Percentiles rank a stretch among this genome's conserved stretches.
phyloP scores from a whole-genome alignment of 2,797 vertebrate genomes.

The Rhinichthys osculus region DNA sequence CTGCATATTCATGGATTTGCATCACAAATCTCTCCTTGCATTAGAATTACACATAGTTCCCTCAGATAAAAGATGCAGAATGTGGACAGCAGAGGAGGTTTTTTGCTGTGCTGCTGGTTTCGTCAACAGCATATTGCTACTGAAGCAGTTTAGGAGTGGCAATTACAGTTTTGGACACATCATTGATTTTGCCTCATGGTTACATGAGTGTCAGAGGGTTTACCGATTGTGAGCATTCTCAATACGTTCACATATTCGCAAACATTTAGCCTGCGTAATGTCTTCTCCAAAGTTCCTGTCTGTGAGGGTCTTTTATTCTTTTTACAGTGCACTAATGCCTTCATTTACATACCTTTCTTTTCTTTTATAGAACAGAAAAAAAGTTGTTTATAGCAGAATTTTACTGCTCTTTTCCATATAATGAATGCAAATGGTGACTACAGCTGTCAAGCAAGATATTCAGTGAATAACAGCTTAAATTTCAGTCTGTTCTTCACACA shows the following conservation, averaged over 20 bases:
- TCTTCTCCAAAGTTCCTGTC: not conserved
- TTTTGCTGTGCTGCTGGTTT: constrained; percentile 77
- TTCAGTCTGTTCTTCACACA: not conserved
- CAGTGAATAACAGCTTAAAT: not conserved
- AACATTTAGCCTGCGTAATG: constrained; percentile 60
- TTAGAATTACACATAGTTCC: constrained; percentile 18
- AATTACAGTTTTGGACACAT: constrained; percentile 85
- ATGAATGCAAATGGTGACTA: not conserved
- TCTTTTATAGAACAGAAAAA: not conserved
- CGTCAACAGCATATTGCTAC: constrained; percentile 80
- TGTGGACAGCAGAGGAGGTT: constrained; percentile 3
- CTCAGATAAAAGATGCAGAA: constrained; percentile 39
- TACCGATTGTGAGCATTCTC: constrained; percentile 58
- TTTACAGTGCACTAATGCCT: not conserved
- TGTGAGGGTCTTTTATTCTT: not conserved
- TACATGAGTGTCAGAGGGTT: constrained; percentile 73
- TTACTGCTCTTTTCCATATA: not conserved
- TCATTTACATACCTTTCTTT: not conserved
- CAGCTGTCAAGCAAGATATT: not conserved
- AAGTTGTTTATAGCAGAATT: not conserved
- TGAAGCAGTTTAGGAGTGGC: constrained; percentile 81
- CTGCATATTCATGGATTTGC: constrained; percentile 36
- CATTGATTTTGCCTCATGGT: constrained; percentile 86
- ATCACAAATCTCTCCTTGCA: constrained; percentile 28
- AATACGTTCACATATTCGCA: constrained; percentile 56